Evolutionary conservation across 2,113 vertebrate species (phyloP).

Genomic region (Dipodomys merriami): DNA sequence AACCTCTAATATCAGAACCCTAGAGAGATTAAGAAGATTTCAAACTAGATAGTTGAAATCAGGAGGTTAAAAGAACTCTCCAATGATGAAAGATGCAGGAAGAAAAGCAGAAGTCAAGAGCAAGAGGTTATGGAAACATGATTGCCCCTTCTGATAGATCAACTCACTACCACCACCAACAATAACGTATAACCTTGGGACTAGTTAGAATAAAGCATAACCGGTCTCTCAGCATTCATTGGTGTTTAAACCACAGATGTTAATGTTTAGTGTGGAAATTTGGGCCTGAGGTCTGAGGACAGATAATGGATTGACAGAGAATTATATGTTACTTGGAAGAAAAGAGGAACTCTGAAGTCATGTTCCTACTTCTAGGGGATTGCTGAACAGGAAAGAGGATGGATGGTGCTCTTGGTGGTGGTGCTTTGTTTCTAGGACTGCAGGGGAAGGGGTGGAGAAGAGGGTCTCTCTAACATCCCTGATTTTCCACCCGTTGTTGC

Average conservation of each 20-base stretch:
- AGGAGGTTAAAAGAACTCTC: constrained; percentile 26
- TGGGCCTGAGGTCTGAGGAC: not conserved
- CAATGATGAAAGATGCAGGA: constrained; percentile 9
- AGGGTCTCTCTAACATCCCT: constrained; percentile 21
- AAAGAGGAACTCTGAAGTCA: not conserved
- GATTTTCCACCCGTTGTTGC: not conserved
- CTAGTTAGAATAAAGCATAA: not conserved
- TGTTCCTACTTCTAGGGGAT: not conserved
- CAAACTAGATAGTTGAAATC: constrained; percentile 23
- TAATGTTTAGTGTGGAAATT: constrained; percentile 57
- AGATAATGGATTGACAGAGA: constrained; percentile 41
- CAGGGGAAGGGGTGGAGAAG: not conserved
- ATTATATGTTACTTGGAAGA: constrained; percentile 17
- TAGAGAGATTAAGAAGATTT: not conserved
- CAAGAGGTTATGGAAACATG: not conserved
- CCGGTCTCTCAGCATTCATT: not conserved
- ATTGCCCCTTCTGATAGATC: not conserved
- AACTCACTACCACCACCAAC: not conserved
- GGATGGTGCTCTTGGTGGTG: not conserved
- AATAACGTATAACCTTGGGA: not conserved
- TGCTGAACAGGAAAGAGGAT: not conserved
- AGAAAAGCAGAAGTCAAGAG: not conserved
- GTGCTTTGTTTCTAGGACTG: not conserved
- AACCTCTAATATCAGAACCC: not conserved
- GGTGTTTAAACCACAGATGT: constrained; percentile 36